These are phyloP conservation scores for Heliconius hermathena DNA, from an alignment of 1,140 invertebrate genomes.

Conservation along the genomic window DNA sequence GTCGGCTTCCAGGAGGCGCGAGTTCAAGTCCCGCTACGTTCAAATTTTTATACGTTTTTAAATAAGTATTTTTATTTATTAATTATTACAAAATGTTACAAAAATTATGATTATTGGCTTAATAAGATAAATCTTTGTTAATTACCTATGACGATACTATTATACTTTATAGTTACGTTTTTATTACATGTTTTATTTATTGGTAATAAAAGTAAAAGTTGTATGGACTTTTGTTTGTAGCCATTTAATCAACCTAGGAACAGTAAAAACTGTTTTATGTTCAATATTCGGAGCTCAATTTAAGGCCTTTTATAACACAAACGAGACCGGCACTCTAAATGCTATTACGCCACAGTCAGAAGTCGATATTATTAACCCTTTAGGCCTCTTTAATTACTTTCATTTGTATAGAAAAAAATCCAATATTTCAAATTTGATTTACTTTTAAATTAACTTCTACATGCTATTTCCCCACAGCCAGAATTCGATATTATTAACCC, in stretches of 20 bases:
- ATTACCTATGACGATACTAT: too few relatives aligned
- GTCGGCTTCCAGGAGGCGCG: too few relatives aligned
- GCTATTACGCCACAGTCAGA: background rate
- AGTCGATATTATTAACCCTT: background rate
- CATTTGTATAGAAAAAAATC: background rate
- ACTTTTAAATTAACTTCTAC: background rate
- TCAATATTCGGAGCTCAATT: background rate
- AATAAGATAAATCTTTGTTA: too few relatives aligned
- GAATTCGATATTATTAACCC: background rate
- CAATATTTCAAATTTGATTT: background rate
- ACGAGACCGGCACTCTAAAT: slow-evolving; percentile 11
- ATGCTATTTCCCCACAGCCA: background rate
- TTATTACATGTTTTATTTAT: background rate
- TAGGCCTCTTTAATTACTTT: slow-evolving; percentile 5
- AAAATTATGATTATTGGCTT: too few relatives aligned
- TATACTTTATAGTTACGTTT: too few relatives aligned
- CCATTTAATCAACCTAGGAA: background rate
- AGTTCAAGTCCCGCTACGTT: too few relatives aligned
- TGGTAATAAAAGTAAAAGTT: background rate
- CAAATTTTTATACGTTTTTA: too few relatives aligned
- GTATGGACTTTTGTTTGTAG: background rate
- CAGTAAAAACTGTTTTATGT: slow-evolving; percentile 8
- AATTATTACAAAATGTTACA: too few relatives aligned
- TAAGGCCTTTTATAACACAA: slow-evolving; percentile 3
- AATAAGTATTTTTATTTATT: too few relatives aligned